Base-by-base conservation (phyloP, 2,888 invertebrate species). In the Alcis repandata region DNA sequence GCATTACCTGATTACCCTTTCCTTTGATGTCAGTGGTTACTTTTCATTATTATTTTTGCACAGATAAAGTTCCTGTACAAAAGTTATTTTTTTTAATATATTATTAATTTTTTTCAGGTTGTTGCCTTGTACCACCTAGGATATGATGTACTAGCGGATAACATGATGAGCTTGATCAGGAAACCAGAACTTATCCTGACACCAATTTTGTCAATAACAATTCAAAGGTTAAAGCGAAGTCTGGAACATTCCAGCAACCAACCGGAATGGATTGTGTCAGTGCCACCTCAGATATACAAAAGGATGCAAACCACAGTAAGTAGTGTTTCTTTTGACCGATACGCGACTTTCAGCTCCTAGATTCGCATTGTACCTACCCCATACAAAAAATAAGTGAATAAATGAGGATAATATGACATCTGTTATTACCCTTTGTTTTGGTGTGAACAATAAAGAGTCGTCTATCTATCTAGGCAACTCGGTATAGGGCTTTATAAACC, bases 201-300 rank as follows among this genome's bases (percentile, higher is more conserved):
- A 0, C 95, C 96, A 70, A 90, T 99, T 64, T 87, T 98, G 27
- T 95, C 96, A 27, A 95, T 98, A 59, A 97, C 96, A n/a, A 97
- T 97, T 7, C 96, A 97, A 82, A 94, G 98, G 71, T 88, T 98
- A 67, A 95, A 95, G 83, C 94, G 95, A 49, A 95, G 94, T 95
- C 75, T 94, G 91, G 74, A 95, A 89, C 75, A 94, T 95, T 66
- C 95, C 86, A 69, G 89, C 91, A 81, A 94, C 95, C 75, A 95
- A 94, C 73, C 95, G 92, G 84, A 96, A 95, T 91, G 92, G 90
- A 94, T 98, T 48, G 95, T 97, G 0, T 95, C 96, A 7, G 94
- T 98, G 70, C 96, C 97, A 64, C 96, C 98, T 4, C 94, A 95
- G 27, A 90, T 98, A 0, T 95, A 96, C 48, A 95, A 95, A 73